phyloP scores from a whole-genome alignment of 1,140 invertebrate species.

The Calephelis nemesis region DNA sequence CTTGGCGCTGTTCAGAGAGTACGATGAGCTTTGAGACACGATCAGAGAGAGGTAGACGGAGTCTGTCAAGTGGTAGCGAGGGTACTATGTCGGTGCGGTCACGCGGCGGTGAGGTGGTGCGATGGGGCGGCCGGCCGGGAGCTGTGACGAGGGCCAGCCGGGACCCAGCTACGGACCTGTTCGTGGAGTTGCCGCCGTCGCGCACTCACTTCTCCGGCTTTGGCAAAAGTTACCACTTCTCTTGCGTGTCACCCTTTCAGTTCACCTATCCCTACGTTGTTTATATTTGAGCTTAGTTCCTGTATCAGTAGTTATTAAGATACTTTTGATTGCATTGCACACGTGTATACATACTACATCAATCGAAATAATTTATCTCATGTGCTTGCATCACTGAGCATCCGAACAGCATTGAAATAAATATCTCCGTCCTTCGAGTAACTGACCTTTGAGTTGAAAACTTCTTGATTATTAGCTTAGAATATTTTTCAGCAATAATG shows the following conservation, averaged over 20 bases:
- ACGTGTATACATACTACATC: neutral
- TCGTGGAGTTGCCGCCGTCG: conserved; percentile 67
- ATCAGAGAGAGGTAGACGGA: conserved; percentile 54
- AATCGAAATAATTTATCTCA: conserved; percentile 3
- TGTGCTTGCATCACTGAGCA: conserved; percentile 4
- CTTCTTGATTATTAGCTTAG: conserved; percentile 21
- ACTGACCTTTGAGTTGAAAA: conserved; percentile 22
- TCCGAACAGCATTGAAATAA: conserved; percentile 1
- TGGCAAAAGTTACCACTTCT: conserved; percentile 77
- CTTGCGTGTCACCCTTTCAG: conserved; percentile 77
- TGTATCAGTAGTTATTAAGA: conserved; percentile 22
- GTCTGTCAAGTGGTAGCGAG: conserved; percentile 56
- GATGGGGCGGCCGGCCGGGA: conserved; percentile 65
- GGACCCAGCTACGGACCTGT: conserved; percentile 69
- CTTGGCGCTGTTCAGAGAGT: conserved; percentile 71
- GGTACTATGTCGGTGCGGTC: conserved; percentile 34
- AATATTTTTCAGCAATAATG: neutral
- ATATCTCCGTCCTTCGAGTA: conserved; percentile 30
- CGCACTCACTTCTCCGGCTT: conserved; percentile 73
- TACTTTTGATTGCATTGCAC: conserved; percentile 9
- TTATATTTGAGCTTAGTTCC: conserved; percentile 57
- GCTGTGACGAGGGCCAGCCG: conserved; percentile 75
- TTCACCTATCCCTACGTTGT: conserved; percentile 74
- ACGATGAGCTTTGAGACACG: conserved; percentile 53
- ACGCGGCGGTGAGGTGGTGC: conserved; percentile 60